Evolutionary conservation across 2,113 vertebrate genomes (phyloP).

Genomic region (Archocentrus centrarchus): DNA sequence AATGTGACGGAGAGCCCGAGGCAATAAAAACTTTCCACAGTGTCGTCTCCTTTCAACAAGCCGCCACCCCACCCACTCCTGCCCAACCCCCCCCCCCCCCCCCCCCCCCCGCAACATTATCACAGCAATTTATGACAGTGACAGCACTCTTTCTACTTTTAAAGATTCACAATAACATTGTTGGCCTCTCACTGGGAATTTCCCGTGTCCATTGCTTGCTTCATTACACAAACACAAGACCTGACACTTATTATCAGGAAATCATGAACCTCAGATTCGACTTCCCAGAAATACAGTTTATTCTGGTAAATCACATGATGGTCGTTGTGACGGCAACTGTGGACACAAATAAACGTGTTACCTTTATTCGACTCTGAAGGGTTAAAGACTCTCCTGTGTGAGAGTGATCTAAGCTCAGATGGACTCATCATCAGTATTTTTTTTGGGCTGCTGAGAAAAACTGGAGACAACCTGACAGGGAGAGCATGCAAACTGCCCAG

Average conservation of each 20-base stretch:
- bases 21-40: background rate
- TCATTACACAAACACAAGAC: background rate
- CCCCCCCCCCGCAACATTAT: background rate
- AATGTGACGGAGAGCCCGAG: background rate
- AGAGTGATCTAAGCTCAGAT: too few relatives aligned
- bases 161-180: background rate
- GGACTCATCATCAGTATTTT: too few relatives aligned
- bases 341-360: too few relatives aligned
- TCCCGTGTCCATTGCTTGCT: background rate
- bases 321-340: background rate
- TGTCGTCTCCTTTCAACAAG: background rate
- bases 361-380: too few relatives aligned
- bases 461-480: too few relatives aligned
- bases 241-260: background rate
- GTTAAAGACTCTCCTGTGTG: too few relatives aligned
- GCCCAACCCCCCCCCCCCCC: background rate
- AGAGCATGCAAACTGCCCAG: too few relatives aligned
- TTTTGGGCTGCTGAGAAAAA: too few relatives aligned
- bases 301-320: background rate
- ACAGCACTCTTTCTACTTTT: too few relatives aligned
- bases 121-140: background rate
- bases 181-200: background rate
- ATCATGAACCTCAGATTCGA: background rate
- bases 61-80: accelerated
- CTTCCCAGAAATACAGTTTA: background rate